Evolutionary conservation across 1,140 invertebrate genomes (phyloP).

Genomic region (Bursaphelenchus mucronatus): DNA sequence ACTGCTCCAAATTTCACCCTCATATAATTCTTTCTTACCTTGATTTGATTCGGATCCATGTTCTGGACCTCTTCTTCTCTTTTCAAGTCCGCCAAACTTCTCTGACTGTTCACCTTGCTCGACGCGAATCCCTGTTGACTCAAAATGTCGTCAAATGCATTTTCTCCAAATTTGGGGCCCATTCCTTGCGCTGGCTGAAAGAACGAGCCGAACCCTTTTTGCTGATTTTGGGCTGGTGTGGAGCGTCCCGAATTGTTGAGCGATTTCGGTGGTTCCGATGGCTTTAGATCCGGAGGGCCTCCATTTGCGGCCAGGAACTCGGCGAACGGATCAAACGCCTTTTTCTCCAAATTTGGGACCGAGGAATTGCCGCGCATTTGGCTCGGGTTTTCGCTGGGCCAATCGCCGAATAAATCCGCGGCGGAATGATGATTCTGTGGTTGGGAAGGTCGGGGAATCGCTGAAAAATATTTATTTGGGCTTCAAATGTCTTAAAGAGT

Average conservation of each 20-base stretch:
- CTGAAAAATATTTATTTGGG: no score
- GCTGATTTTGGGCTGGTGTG: constrained; percentile 27
- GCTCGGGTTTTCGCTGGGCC: constrained; percentile 9
- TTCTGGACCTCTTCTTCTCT: constrained; percentile 38
- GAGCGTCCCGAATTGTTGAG: constrained; percentile 28
- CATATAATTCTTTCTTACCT: constrained; percentile 19
- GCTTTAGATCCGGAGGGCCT: neutral
- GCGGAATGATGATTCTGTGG: neutral
- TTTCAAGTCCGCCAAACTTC: constrained; percentile 46
- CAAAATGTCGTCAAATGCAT: constrained; percentile 52
- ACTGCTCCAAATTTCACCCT: no score
- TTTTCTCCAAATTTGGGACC: constrained; percentile 26
- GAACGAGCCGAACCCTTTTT: constrained; percentile 4
- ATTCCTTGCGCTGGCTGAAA: constrained; percentile 22
- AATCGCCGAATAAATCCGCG: constrained; percentile 15
- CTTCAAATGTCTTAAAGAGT: no score
- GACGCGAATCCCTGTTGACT: constrained; percentile 46
- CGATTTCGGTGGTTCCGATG: constrained; percentile 21
- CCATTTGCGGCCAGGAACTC: constrained; percentile 30
- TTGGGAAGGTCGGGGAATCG: no score
- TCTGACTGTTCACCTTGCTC: constrained; percentile 31
- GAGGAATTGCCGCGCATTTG: constrained; percentile 19
- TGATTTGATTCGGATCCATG: constrained; percentile 46
- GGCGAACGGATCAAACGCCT: constrained; percentile 42
- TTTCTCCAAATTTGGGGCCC: constrained; percentile 32